These are phyloP conservation scores for Tetanocera ferruginea DNA, from an alignment of 2,888 invertebrate genomes.

Conservation along the genomic window DNA sequence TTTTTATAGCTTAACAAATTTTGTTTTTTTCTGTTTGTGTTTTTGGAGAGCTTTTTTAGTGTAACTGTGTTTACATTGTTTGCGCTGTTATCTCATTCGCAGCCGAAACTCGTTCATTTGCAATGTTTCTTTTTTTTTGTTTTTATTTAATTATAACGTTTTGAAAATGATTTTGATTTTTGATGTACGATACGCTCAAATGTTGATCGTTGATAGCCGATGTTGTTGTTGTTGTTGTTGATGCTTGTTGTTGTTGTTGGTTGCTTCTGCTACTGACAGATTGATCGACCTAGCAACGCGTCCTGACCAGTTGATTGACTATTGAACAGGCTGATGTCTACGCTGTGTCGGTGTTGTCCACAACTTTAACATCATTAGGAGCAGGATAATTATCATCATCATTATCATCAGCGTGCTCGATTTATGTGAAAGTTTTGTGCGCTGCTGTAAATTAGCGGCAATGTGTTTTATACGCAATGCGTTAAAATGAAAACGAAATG, in stretches of 20 bases:
- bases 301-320: not conserved
- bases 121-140: slow-evolving; percentile 39
- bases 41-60: not conserved
- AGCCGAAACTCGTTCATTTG: slow-evolving; percentile 55
- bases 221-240: not conserved
- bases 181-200: slow-evolving; percentile 38
- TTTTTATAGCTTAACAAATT: not conserved
- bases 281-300: not conserved
- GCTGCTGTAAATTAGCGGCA: not conserved
- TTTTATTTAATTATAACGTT: slow-evolving; percentile 41
- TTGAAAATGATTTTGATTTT: slow-evolving; percentile 45
- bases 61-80: not conserved
- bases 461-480: not conserved
- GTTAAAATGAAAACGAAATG: slow-evolving; percentile 51
- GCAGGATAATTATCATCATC: not conserved
- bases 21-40: no score
- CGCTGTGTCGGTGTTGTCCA: not conserved
- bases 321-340: not conserved
- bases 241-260: not conserved
- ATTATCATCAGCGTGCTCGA: not conserved
- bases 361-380: not conserved
- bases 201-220: slow-evolving; percentile 35
- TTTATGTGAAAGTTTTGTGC: slow-evolving; percentile 50
- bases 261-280: not conserved
- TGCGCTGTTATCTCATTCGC: slow-evolving; percentile 12